Evolutionary conservation across 2,888 invertebrate species (phyloP).

Genomic region (Gymnocheta viridis): DNA sequence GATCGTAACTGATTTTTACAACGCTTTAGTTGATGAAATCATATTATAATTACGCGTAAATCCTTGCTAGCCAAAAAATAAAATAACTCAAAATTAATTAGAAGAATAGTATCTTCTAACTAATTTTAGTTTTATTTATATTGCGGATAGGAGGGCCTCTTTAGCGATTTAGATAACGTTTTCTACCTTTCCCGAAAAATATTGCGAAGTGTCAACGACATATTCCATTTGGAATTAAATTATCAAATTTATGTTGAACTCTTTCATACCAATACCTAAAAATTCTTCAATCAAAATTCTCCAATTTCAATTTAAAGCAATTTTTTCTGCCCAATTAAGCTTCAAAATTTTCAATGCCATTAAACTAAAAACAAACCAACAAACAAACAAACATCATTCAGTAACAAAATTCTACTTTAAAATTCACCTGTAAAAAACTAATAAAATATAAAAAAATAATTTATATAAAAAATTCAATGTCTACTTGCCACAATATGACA

Average conservation of each 20-base stretch:
- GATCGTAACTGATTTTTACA: too few species aligned
- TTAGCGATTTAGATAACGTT: too few species aligned
- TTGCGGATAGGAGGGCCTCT: too few species aligned
- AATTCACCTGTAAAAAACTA: conserved; percentile 63
- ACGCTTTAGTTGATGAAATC: too few species aligned
- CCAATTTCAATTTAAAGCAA: conserved; percentile 22
- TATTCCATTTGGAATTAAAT: neutral
- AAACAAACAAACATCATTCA: conserved; percentile 36
- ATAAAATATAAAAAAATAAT: too few species aligned
- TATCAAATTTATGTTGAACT: neutral
- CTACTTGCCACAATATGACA: conserved; percentile 65
- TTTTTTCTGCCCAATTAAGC: conserved; percentile 36
- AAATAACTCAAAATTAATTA: too few species aligned
- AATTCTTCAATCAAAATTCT: conserved; percentile 35
- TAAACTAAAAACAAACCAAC: conserved; percentile 26
- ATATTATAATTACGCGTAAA: too few species aligned
- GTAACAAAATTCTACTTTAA: conserved; percentile 46
- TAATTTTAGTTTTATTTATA: too few species aligned
- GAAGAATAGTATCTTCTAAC: too few species aligned
- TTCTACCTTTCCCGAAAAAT: too few species aligned
- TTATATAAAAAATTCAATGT: conserved; percentile 58
- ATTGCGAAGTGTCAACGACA: too few species aligned
- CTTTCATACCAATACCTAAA: neutral
- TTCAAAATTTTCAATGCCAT: conserved; percentile 68
- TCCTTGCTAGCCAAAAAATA: too few species aligned